Evolutionary conservation across 2,888 invertebrate genomes (phyloP).

Genomic region (Sabellastarte sp.): DNA sequence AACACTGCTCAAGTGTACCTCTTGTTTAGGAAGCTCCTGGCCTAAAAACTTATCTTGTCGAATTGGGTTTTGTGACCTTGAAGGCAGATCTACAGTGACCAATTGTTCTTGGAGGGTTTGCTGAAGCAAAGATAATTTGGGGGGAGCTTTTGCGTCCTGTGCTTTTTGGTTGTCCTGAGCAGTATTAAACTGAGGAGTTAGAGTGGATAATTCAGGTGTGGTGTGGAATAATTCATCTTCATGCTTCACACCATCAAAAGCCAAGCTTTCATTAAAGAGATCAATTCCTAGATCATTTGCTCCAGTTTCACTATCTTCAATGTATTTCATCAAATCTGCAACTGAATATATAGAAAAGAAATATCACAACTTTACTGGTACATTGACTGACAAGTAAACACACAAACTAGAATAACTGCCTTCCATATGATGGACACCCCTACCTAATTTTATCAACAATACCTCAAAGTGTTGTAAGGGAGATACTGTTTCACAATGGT

Average conservation of each 20-base stretch:
- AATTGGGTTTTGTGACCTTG: neutral
- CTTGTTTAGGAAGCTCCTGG: neutral
- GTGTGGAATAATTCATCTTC: constrained; percentile 8
- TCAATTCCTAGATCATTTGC: constrained; percentile 13
- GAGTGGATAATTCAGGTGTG: neutral
- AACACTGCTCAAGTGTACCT: neutral
- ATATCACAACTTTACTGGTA: no score
- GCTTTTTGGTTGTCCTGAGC: neutral
- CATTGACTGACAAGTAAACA: no score
- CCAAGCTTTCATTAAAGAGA: constrained; percentile 34
- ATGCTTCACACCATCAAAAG: constrained; percentile 21
- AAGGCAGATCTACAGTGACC: neutral
- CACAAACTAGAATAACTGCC: no score
- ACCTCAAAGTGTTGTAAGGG: no score
- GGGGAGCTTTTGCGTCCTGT: neutral
- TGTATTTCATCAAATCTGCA: constrained; percentile 1
- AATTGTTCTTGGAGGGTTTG: neutral
- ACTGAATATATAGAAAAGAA: no score
- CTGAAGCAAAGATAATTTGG: neutral
- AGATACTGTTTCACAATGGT: no score
- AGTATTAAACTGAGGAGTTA: neutral
- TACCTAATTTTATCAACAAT: no score
- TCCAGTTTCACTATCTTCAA: neutral
- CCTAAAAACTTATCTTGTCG: neutral
- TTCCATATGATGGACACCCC: no score